Base-by-base conservation (phyloP, 2,113 vertebrate species). In the Eidolon helvum region DNA sequence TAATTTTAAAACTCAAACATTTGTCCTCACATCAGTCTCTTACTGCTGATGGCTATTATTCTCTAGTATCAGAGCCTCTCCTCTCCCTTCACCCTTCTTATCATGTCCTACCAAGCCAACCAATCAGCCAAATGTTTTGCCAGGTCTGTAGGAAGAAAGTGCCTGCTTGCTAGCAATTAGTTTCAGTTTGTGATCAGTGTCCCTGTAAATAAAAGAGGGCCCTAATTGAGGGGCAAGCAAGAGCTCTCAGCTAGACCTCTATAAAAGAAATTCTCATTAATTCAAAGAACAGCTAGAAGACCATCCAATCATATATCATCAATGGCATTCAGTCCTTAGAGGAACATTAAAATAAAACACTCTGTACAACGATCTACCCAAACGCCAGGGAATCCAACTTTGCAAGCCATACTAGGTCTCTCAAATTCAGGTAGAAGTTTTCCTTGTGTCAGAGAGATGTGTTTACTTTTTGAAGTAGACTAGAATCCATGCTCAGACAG, bases 161-260 rank as follows among this genome's bases (percentile, higher is more conserved):
- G 72, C 53, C 87, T 94, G 35, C 93, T 87, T 92, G 50, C 75
- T 84, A 40, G 86, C 90, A 97, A 97, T 97, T 97, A 94, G 89
- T 97, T 97, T 98, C 95, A 96, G 94, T 97, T 96, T 97, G 91
- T 63, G 78, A 96, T 88, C 85, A 97, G 55, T 85, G 77, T 82
- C 66, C 85, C 66, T 85, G 45, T 85, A 98, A 97, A 97, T 82
- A 97, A 92, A 91, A 96, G 48, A 43, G 15, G 50, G 78, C 43
- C 88, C 78, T 94, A 80, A 90, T 0, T 82, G 45, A 95, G 53
- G 19, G 43, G 18, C 14, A 88, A 50, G 61, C 65, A 94, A 93
- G 55, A 95, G 66, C 30, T 96, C 78, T 83, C 33, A 79, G 80
- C 61, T 91, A 96, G 85, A 91, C 50, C 57, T 57, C 59, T 57